Base-by-base conservation (phyloP, 2,888 invertebrate species). In the Synanthedon vespiformis region DNA sequence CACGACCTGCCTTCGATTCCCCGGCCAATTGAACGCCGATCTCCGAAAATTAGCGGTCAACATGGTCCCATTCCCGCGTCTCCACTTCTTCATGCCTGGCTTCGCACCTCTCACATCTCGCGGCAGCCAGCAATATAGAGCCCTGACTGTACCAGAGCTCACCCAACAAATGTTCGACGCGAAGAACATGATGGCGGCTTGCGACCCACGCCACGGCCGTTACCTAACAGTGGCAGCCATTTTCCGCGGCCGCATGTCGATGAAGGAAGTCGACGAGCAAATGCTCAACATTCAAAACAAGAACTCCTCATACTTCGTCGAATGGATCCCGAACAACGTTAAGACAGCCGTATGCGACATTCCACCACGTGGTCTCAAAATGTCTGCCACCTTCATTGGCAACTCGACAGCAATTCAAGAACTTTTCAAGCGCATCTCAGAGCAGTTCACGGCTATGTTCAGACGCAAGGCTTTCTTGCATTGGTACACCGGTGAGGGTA, bases 401-500 rank as follows among this genome's bases (percentile, higher is more conserved):
- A 96, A 96, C 88, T 93, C 94, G 40, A 97, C 96, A 62, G 95
- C 96, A 73, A 97, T 97, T 80, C 95, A 96, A 74, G 96, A 96
- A 83, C 84, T 97, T 70, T 96, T 96, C 90, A 96, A 96, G 83
- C 90, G 95, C 67, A 94, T 96, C 74, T 94, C 94, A 4, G 96
- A 96, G 74, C 96, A 96, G 84, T 96, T 95, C 82, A 94, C 95
- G 14, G 96, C 96, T 73, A 97, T 97, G 97, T 97, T 97, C 91
- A 92, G 97, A 74, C 92, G 97, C 72, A 97, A 96, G 89, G 97
- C 97, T 84, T 97, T 97, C 92, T 91, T 97, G 83, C 97, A 97
- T 91, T 97, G 97, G 97, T 97, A 97, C 90, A 97, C 95, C 34
- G 97, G 95, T 60, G 97, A 96, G 84, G 97, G 97, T 65, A 96